Base-by-base conservation (phyloP, 2,113 vertebrate species). In the Labeo catla region DNA sequence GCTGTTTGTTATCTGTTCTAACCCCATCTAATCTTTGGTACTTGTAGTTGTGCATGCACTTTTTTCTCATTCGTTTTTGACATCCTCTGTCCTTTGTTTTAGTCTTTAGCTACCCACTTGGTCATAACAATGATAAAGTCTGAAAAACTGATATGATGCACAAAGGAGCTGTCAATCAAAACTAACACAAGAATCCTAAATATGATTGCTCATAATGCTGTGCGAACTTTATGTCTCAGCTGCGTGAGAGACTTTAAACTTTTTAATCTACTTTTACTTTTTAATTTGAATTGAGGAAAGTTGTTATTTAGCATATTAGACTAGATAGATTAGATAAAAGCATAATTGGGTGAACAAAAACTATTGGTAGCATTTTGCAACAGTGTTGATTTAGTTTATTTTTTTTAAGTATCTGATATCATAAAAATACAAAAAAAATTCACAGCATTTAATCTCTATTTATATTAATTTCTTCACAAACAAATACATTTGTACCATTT, bases 121-220 rank as follows among this genome's bases (percentile, higher is more conserved):
- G n/a, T 50, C 15, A 68, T 21, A 68, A 4, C 8, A 39, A 19
- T 68, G 80, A 36, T 66, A 8, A 81, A 65, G 39, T 39, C 8
- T 59, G 28, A 5, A 13, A 43, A 47, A 47, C 28, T 59, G 54
- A 61, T 59, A 39, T 13, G 45, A 9, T 16, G n/a, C 39, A 80
- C 21, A 80, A 80, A 50, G 61, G 23, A 68, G 12, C n/a, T 50
- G 23, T 82, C 80, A 82, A 15, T 68, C 63, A 50, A 66, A 65
- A 66, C 43, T 34, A 66, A 66, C 12, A 1, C 21, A 63, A 63
- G 45, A 68, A 68, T 82, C 8, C 9, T 34, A 68, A 81, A 65
- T 66, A 81, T 81, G 21, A 5, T 23, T 28, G 59, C 21, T 8
- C 3, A n/a, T 47, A 81, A 81, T 81, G 11, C 3, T 49, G 21